Percentiles rank a stretch among this genome's conserved stretches.
These are phyloP conservation scores for Enteromius treurensis DNA, from an alignment of 2,797 vertebrate genomes.

Conservation along the genomic window DNA sequence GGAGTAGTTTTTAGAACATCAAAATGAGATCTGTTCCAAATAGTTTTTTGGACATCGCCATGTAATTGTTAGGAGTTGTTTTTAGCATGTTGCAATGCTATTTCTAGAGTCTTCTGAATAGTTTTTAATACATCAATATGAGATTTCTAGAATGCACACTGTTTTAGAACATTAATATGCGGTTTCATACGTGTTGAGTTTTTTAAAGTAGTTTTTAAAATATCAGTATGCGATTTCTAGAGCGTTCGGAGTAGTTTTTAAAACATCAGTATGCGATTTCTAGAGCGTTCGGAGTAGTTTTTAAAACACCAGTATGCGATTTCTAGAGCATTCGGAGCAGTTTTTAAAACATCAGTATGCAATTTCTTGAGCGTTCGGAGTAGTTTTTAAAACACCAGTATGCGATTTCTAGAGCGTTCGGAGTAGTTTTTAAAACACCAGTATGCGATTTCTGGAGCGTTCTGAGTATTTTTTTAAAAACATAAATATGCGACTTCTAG, in stretches of 20 bases:
- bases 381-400: neutral
- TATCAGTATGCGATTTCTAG: neutral
- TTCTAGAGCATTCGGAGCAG: neutral
- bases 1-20: too few relatives aligned
- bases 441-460: neutral
- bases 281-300: neutral
- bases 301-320: too few relatives aligned
- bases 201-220: too few relatives aligned
- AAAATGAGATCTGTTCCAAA: too few relatives aligned
- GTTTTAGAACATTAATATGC: too few relatives aligned
- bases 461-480: neutral
- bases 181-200: too few relatives aligned
- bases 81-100: neutral
- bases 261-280: neutral
- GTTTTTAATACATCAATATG: too few relatives aligned
- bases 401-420: neutral
- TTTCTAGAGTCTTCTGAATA: too few relatives aligned
- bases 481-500: too few relatives aligned
- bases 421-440: neutral
- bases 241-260: neutral
- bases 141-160: too few relatives aligned
- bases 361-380: neutral
- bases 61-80: neutral
- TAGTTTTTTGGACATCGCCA: too few relatives aligned
- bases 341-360: neutral